phyloP scores from a whole-genome alignment of 2,113 vertebrate species.

The Sakesphorus luctuosus region DNA sequence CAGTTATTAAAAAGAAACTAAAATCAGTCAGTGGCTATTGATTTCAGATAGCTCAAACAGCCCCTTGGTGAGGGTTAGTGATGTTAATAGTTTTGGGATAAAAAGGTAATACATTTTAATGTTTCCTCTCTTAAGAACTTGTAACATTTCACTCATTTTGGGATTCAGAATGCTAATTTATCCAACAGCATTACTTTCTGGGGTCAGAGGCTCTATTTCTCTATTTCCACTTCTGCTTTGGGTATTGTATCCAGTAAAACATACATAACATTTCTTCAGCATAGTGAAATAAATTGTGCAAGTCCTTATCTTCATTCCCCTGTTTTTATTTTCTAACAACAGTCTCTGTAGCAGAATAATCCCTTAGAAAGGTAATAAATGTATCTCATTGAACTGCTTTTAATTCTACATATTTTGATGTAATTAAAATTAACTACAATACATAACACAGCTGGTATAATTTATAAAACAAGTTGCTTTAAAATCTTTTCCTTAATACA shows the following conservation, averaged over 20 bases:
- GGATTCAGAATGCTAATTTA: not conserved
- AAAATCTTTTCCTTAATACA: slow-evolving; percentile 7
- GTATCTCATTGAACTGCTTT: not conserved
- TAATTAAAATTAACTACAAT: slow-evolving; percentile 9
- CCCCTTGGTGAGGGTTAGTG: not conserved
- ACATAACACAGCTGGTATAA: not conserved
- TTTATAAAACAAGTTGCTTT: slow-evolving; percentile 35
- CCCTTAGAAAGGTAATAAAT: not conserved
- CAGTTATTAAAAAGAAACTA: not conserved
- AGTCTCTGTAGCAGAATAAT: not conserved
- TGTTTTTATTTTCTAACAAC: not conserved
- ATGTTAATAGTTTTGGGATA: not conserved
- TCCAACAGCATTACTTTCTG: not conserved
- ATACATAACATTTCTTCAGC: not conserved
- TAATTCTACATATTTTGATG: not conserved
- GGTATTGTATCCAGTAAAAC: not conserved
- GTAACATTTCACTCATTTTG: not conserved
- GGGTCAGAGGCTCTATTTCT: not conserved
- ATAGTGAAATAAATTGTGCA: not conserved
- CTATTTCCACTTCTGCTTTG: not conserved
- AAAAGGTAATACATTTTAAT: not conserved
- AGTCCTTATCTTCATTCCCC: not conserved
- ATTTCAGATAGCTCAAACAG: not conserved
- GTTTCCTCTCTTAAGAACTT: not conserved
- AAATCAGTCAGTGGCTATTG: not conserved